Evolutionary conservation across 2,888 invertebrate genomes (phyloP).

Genomic region (Drosophila austrosaltans): DNA sequence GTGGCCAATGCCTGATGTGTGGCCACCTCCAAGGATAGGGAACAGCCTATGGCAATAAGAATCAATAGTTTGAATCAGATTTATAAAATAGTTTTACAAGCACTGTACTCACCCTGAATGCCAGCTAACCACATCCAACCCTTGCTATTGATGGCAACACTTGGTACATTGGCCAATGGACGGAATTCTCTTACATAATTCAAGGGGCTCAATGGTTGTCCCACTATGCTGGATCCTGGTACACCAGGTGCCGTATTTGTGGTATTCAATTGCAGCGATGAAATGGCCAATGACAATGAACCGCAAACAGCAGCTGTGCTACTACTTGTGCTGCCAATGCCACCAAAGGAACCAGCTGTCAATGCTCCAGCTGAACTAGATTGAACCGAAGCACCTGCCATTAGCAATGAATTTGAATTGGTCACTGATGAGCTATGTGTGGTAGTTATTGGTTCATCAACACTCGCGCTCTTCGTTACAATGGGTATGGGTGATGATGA

Average conservation of each 20-base stretch:
- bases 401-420: constrained; percentile 49
- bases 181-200: constrained; percentile 86
- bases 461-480: constrained; percentile 83
- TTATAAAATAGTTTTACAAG: not conserved
- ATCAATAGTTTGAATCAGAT: not conserved
- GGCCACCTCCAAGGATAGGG: constrained; percentile 86
- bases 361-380: constrained; percentile 32
- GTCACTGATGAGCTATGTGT: constrained; percentile 51
- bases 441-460: constrained; percentile 81
- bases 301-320: constrained; percentile 82
- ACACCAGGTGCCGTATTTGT: not conserved
- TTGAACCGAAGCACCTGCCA: constrained; percentile 39
- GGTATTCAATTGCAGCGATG: constrained; percentile 65
- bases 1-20: constrained; percentile 89
- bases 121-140: constrained; percentile 95
- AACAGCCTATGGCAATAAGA: constrained; percentile 83
- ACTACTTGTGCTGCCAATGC: constrained; percentile 52
- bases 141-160: constrained; percentile 87
- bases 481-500: constrained; percentile 83
- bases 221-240: constrained; percentile 2
- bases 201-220: constrained; percentile 83
- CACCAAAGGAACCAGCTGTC: constrained; percentile 40
- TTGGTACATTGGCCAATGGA: constrained; percentile 86
- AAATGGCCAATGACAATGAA: constrained; percentile 81
- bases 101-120: constrained; percentile 85